phyloP scores from a whole-genome alignment of 1,140 invertebrate species.

The Brachionus manjavacas region DNA sequence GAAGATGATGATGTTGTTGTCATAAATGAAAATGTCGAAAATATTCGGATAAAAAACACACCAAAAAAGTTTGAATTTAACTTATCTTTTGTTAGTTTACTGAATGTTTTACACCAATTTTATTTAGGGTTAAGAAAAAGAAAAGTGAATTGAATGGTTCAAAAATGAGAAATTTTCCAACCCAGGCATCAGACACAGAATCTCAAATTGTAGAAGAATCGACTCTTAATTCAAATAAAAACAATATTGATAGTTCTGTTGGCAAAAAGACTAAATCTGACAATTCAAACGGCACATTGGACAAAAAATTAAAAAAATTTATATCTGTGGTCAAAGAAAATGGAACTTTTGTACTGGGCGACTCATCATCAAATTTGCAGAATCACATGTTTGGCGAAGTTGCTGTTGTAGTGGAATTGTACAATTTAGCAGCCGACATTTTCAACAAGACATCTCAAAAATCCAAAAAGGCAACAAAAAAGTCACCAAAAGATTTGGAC shows the following conservation, averaged over 20 bases:
- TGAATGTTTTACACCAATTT: background rate
- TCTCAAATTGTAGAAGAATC: background rate
- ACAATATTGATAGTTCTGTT: background rate
- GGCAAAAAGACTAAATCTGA: background rate
- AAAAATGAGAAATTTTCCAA: background rate
- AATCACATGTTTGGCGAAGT: slow-evolving; percentile 10
- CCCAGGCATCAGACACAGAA: background rate
- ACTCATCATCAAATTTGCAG: background rate
- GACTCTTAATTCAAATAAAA: background rate
- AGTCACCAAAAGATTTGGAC: background rate
- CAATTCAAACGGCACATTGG: background rate
- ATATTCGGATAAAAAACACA: background rate
- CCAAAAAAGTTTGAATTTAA: background rate
- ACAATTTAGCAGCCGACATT: background rate
- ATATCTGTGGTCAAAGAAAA: background rate
- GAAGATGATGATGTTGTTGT: background rate
- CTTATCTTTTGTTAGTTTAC: background rate
- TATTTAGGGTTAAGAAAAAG: background rate
- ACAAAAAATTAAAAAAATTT: background rate
- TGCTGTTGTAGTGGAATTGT: background rate
- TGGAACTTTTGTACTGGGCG: background rate
- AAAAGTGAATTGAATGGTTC: background rate
- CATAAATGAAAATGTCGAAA: background rate
- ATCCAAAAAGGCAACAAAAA: background rate
- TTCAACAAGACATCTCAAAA: background rate